phyloP scores from a whole-genome alignment of 2,797 vertebrate genomes.

The Etheostoma perlongum region DNA sequence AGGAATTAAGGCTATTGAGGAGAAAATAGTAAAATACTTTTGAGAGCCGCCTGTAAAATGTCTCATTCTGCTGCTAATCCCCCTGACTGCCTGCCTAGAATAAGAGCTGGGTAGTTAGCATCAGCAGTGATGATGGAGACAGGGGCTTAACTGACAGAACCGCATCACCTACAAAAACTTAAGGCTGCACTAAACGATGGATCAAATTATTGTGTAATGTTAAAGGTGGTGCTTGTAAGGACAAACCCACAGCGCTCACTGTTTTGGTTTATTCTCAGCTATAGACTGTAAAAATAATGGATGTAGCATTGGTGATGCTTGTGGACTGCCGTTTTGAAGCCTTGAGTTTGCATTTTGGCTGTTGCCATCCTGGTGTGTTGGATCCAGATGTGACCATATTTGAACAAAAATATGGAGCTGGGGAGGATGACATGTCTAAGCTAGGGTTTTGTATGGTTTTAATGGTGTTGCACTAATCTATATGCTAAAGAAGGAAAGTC shows the following conservation, averaged over 20 bases:
- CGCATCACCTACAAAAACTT: neutral
- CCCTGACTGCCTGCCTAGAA: neutral
- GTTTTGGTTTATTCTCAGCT: neutral
- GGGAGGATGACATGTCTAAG: too few relatives aligned
- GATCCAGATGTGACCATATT: too few relatives aligned
- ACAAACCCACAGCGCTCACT: neutral
- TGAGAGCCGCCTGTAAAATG: slow-evolving; percentile 16
- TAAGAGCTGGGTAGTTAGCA: neutral
- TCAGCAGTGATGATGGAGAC: neutral
- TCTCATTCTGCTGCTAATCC: slow-evolving; percentile 8
- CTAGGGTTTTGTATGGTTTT: too few relatives aligned
- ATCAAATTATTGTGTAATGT: neutral
- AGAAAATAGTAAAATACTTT: slow-evolving; percentile 13
- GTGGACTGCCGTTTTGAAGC: too few relatives aligned
- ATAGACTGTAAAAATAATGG: too few relatives aligned
- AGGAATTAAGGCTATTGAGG: neutral
- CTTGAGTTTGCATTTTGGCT: too few relatives aligned
- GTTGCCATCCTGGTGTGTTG: too few relatives aligned
- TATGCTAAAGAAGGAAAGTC: too few relatives aligned
- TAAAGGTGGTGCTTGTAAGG: neutral
- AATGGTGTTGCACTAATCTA: too few relatives aligned
- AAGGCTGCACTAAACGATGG: neutral
- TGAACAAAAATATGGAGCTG: too few relatives aligned
- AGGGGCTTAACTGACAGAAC: neutral
- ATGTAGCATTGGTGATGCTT: too few relatives aligned